phyloP scores from a whole-genome alignment of 2,888 invertebrate genomes.

The Rhamphomyia laevipes region DNA sequence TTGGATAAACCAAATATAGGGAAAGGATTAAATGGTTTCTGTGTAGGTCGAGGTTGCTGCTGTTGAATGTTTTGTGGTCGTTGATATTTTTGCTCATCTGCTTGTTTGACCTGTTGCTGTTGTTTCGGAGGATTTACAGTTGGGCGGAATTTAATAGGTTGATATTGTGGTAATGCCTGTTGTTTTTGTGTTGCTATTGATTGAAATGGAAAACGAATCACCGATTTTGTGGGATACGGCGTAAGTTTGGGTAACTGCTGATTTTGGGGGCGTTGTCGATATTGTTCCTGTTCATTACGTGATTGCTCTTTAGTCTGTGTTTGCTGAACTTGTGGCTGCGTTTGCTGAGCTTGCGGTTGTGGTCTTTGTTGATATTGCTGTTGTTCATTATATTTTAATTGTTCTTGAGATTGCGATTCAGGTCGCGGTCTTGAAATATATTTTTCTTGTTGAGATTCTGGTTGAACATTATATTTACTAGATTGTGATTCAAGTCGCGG shows the following conservation, averaged over 20 bases:
- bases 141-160: conserved; percentile 33
- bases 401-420: conserved; percentile 41
- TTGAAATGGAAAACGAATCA: background rate
- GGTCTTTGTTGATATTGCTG: conserved; percentile 9
- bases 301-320: background rate
- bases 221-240: background rate
- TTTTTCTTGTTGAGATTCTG: conserved; percentile 9
- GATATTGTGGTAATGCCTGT: conserved; percentile 19
- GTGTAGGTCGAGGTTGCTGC: conserved; percentile 18
- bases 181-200: background rate
- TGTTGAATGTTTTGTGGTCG: conserved; percentile 17
- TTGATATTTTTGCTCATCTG: conserved; percentile 25
- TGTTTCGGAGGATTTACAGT: conserved; percentile 24
- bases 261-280: conserved; percentile 22
- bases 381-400: conserved; percentile 1
- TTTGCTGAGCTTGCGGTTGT: conserved; percentile 19
- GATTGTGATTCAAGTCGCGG: conserved; percentile 9
- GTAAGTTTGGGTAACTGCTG: conserved; percentile 17
- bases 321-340: conserved; percentile 11
- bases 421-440: conserved; percentile 32
- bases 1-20: too few species aligned
- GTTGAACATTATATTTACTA: conserved; percentile 7
- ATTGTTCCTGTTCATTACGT: conserved; percentile 25
- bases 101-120: conserved; percentile 22
- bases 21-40: too few species aligned